A percentile compares a stretch with the other conserved stretches of the same genome.
Conservation (phyloP, 2,113 vertebrate species). For the Eulacestoma nigropectus region DNA sequence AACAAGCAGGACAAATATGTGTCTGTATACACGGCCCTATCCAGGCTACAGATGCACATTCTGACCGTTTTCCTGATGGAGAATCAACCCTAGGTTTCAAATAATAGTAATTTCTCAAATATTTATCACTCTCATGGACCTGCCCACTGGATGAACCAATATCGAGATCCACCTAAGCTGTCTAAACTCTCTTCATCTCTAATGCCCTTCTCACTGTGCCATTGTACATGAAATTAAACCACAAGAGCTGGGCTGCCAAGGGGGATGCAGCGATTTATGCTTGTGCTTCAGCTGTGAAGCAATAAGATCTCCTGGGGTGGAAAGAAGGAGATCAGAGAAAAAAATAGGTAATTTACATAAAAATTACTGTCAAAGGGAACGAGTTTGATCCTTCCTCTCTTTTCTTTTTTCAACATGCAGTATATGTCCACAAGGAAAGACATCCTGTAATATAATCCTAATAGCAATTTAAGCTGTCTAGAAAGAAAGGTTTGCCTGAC, state of each 20-base stretch:
- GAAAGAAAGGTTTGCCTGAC: background rate
- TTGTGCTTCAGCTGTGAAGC: slow-evolving; percentile 12
- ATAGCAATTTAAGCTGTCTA: background rate
- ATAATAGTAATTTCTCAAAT: background rate
- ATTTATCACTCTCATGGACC: background rate
- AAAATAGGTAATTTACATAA: background rate
- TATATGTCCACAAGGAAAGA: background rate
- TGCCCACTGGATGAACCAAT: background rate
- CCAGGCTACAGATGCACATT: background rate
- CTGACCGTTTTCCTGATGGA: background rate
- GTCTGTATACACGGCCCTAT: background rate
- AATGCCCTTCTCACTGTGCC: background rate
- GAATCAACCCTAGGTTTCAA: background rate
- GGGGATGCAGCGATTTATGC: background rate
- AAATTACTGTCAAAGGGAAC: background rate
- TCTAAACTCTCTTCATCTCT: background rate
- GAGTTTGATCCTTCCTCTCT: background rate
- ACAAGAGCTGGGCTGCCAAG: background rate
- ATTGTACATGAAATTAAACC: background rate
- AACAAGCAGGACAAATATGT: background rate
- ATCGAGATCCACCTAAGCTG: background rate
- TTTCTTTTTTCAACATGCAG: fast-evolving
- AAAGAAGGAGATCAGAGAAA: background rate
- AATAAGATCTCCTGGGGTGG: background rate
- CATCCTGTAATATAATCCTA: background rate